Percentiles rank a stretch among this genome's conserved stretches.
phyloP scores from a whole-genome alignment of 2,797 vertebrate species.

The Synanceia verrucosa region DNA sequence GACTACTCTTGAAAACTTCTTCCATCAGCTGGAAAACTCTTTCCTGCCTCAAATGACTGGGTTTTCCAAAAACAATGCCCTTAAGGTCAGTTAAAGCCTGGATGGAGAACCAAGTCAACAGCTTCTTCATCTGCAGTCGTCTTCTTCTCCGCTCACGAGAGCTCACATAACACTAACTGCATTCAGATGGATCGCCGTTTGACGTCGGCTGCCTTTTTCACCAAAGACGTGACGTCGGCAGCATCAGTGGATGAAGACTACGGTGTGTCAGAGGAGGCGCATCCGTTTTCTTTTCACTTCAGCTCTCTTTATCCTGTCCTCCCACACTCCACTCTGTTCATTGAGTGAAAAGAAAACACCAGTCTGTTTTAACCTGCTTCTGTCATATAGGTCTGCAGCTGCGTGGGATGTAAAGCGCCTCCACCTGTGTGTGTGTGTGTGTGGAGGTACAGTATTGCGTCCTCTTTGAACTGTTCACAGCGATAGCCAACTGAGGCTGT shows the following conservation, averaged over 20 bases:
- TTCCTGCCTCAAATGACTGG: too few species aligned
- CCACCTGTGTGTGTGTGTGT: neutral
- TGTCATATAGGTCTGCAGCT: conserved; percentile 20
- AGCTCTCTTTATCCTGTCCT: conserved; percentile 43
- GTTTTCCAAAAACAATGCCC: too few species aligned
- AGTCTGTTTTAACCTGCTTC: conserved; percentile 5
- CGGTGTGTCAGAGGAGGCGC: conserved; percentile 23
- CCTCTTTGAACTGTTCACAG: conserved; percentile 55
- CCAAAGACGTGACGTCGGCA: conserved; percentile 23
- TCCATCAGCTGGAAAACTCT: too few species aligned
- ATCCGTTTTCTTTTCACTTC: conserved; percentile 7
- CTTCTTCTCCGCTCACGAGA: neutral
- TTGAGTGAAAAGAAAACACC: conserved; percentile 18
- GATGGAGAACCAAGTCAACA: too few species aligned
- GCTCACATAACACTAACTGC: neutral
- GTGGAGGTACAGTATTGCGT: conserved; percentile 15
- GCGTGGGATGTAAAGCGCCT: neutral
- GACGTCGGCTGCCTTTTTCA: neutral
- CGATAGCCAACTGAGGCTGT: conserved; percentile 43
- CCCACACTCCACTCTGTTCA: conserved; percentile 35
- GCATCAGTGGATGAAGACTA: conserved; percentile 19
- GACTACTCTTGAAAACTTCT: too few species aligned
- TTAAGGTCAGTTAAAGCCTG: too few species aligned
- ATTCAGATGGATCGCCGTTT: conserved; percentile 1
- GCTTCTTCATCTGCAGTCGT: neutral